phyloP scores from a whole-genome alignment of 2,888 invertebrate genomes.

The Elmis aenea region DNA sequence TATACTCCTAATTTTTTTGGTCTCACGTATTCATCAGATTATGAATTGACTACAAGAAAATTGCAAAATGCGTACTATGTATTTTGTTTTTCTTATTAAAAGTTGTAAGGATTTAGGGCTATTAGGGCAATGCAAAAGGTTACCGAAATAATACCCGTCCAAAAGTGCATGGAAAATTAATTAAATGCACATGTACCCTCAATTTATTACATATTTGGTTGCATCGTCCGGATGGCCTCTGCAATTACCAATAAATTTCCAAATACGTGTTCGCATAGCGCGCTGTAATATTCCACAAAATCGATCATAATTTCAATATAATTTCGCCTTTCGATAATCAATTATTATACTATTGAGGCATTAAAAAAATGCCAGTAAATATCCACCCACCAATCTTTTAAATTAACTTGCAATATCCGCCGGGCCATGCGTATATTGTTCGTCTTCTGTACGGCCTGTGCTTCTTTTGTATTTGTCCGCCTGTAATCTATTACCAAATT shows the following conservation, averaged over 20 bases:
- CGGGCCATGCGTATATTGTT: slow-evolving; percentile 6
- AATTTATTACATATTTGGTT: slow-evolving; percentile 1
- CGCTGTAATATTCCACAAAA: slow-evolving; percentile 8
- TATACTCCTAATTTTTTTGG: no score
- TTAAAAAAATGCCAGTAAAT: slow-evolving; percentile 15
- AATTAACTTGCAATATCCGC: slow-evolving; percentile 13
- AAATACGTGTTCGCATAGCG: slow-evolving; percentile 5
- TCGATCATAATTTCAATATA: no score
- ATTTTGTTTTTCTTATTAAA: no score
- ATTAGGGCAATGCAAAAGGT: no score
- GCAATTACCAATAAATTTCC: slow-evolving; percentile 9
- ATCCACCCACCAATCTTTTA: slow-evolving; percentile 16
- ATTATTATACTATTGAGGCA: no score
- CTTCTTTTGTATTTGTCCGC: slow-evolving; percentile 8
- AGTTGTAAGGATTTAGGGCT: no score
- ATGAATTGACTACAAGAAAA: no score
- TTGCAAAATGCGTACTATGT: no score
- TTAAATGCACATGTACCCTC: not conserved
- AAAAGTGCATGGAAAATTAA: not conserved
- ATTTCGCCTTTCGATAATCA: no score
- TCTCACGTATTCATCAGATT: no score
- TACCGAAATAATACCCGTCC: no score
- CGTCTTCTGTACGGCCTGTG: not conserved
- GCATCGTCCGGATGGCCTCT: no score
- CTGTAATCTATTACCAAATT: slow-evolving; percentile 28